These are phyloP conservation scores for Chrysaora quinquecirrha DNA, from an alignment of 30 jellyfish, hydroid and myxozoan genomes.

Conservation along the genomic window DNA sequence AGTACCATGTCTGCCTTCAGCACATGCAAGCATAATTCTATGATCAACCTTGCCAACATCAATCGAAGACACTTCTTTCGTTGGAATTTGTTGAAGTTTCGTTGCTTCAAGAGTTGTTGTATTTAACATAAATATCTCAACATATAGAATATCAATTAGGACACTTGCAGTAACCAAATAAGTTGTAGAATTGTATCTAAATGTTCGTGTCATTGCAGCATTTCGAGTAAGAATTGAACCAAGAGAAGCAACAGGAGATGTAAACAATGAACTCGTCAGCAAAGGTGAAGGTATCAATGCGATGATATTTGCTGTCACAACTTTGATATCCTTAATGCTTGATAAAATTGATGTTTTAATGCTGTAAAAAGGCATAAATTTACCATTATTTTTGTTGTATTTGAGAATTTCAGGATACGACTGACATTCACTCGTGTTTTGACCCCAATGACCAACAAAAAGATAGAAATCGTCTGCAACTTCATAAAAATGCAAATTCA, in stretches of 20 bases:
- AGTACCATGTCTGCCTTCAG: conserved; percentile 34
- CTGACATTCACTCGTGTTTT: conserved; percentile 28
- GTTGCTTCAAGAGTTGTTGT: conserved; percentile 26
- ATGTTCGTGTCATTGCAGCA: conserved; percentile 49
- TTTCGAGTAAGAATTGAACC: conserved; percentile 9
- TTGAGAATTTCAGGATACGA: conserved; percentile 39
- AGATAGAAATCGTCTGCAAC: conserved; percentile 29
- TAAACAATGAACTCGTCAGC: conserved; percentile 11
- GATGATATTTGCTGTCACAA: conserved; percentile 37
- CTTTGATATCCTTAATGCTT: not conserved
- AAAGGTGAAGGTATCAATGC: conserved; percentile 39
- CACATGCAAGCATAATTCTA: conserved; percentile 38
- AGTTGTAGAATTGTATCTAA: conserved; percentile 27
- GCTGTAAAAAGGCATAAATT: not conserved
- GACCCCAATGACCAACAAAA: conserved; percentile 54
- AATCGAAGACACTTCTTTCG: conserved; percentile 26
- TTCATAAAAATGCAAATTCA: conserved; percentile 45
- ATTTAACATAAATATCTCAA: conserved; percentile 41
- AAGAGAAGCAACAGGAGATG: conserved; percentile 40
- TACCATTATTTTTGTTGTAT: not conserved
- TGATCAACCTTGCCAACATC: conserved; percentile 54
- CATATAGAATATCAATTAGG: not conserved
- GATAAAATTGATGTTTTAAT: conserved; percentile 3
- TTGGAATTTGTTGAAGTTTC: conserved; percentile 34
- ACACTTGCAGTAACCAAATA: conserved; percentile 43